Evolutionary conservation across 2,888 invertebrate genomes (phyloP), one percentile per base, ranked within the genome.

Genomic region (Portevinia maculata): DNA sequence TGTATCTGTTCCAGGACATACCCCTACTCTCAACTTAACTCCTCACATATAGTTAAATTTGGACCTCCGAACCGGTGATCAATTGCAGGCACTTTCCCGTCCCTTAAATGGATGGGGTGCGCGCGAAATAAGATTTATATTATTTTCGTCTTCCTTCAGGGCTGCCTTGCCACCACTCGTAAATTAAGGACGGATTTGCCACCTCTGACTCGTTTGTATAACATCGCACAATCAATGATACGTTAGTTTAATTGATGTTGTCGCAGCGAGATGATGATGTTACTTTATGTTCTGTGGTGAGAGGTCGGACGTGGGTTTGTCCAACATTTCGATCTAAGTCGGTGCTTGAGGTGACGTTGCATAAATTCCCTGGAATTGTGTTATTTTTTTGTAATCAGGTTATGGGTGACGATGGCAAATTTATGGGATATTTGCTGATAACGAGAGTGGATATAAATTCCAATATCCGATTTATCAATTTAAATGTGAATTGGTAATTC

Each of bases 201-300:
- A 52, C 62, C 70, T 57, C 21, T 21, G 41, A 37, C 32, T 52
- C 59, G 69, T 70, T 69, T 79, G 79, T 69, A 48, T 55, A 69
- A 69, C 79, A 70, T 60, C 44, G 41, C 53, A 71, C 81, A 76
- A 81, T 81, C 81, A 76, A 76, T 81, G 76, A 81, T 55, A 57
- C 57, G 50, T 73, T 71, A 21, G 46, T 62, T 83, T 78, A 83
- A 83, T 83, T 83, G 76, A 78, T 78, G 78, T 78, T 83, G 71
- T 62, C 71, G 67, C 55, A 57, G 65, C 71, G 78, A 67, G 67
- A 83, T 83, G 83, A 73, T 73, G 71, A 62, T 65, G 81, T 71
- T 64, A 75, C 69, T 64, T 75, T 70, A 62, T 62, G 53, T 76
- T 74, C 13, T 78, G 67, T 30, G 62, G 78, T 78, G 83, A 78